Evolutionary conservation across 2,797 vertebrate genomes (phyloP).

Genomic region (Arrhamphus sclerolepis): DNA sequence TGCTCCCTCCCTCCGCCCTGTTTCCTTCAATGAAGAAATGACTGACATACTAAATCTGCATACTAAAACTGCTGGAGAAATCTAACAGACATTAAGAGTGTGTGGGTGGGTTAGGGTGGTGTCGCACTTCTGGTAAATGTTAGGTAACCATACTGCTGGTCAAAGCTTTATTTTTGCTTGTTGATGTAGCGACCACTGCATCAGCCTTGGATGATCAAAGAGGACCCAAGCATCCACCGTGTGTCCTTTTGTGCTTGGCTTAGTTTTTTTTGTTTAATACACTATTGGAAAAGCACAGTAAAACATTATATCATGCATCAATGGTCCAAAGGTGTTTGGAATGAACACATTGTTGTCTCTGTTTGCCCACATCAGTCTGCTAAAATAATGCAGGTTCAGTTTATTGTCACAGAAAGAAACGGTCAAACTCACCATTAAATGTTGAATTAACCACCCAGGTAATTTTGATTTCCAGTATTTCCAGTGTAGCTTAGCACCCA

Average conservation of each 20-base stretch:
- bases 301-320: too few species aligned
- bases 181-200: constrained; percentile 59
- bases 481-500: too few species aligned
- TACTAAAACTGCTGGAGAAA: constrained; percentile 41
- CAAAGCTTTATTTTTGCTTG: constrained; percentile 40
- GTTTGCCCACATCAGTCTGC: too few species aligned
- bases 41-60: constrained; percentile 57
- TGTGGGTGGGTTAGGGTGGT: neutral
- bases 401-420: too few species aligned
- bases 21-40: constrained; percentile 45
- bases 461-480: too few species aligned
- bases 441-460: too few species aligned
- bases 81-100: constrained; percentile 16
- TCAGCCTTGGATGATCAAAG: constrained; percentile 52
- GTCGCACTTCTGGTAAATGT: constrained; percentile 45
- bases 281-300: neutral
- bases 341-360: too few species aligned
- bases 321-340: too few species aligned
- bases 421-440: too few species aligned
- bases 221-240: constrained; percentile 24
- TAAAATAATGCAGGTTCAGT: too few species aligned
- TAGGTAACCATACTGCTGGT: constrained; percentile 60
- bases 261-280: too few species aligned
- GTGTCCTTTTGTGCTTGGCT: neutral
- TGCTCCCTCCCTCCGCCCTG: constrained; percentile 35